Evolutionary conservation across 2,888 invertebrate genomes (phyloP).

Genomic region (Spilarctia lutea): DNA sequence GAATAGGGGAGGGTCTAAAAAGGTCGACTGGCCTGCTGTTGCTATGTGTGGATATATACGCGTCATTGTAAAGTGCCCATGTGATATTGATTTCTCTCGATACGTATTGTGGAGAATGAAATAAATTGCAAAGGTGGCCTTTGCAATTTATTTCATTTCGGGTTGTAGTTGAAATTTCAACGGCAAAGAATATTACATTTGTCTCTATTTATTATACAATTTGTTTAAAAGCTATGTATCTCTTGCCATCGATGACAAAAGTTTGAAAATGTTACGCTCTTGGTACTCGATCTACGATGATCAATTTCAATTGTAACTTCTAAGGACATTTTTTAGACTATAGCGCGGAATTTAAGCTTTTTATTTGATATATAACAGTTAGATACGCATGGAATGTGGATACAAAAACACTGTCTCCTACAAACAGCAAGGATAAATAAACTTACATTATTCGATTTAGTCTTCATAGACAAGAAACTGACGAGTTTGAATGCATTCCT

Average conservation of each 20-base stretch:
- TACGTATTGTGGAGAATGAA: constrained; percentile 19
- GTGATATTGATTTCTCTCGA: constrained; percentile 51
- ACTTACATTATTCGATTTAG: not conserved
- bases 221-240: not conserved
- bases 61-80: constrained; percentile 50
- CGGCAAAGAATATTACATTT: not conserved
- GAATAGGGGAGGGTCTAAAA: constrained; percentile 69
- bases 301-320: not conserved
- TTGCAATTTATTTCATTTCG: not conserved
- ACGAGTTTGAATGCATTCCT: not conserved
- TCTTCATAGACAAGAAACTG: not conserved
- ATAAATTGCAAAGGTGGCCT: no score
- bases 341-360: not conserved
- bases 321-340: not conserved
- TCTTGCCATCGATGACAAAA: not conserved
- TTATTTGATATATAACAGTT: not conserved
- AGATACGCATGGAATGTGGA: not conserved
- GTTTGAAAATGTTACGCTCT: not conserved
- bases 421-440: not conserved
- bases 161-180: not conserved
- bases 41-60: constrained; percentile 47
- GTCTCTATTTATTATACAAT: not conserved
- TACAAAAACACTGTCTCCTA: not conserved
- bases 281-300: not conserved
- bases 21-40: constrained; percentile 65